Evolutionary conservation across 1,140 invertebrate genomes (phyloP).

Genomic region (Cydia pomonella): DNA sequence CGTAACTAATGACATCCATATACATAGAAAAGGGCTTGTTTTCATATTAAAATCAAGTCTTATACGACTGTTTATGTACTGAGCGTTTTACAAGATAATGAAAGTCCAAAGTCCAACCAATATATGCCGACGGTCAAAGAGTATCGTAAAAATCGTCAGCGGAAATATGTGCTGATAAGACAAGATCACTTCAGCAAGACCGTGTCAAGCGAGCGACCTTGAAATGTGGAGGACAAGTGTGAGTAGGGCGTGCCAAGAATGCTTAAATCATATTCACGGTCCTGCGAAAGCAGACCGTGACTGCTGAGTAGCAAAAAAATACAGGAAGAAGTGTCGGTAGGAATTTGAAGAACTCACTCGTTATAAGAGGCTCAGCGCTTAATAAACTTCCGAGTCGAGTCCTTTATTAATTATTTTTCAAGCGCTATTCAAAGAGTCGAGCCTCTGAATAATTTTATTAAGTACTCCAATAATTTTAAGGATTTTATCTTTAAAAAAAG

Average conservation of each 20-base stretch:
- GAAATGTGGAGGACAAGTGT: not conserved
- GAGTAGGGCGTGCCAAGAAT: not conserved
- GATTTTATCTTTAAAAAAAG: too few relatives aligned
- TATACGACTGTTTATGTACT: not conserved
- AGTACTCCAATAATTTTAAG: too few relatives aligned
- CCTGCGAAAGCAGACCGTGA: too few relatives aligned
- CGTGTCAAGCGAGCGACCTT: constrained; percentile 4
- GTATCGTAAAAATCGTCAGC: constrained; percentile 14
- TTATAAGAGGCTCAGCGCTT: too few relatives aligned
- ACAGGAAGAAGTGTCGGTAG: too few relatives aligned
- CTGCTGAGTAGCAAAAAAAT: too few relatives aligned
- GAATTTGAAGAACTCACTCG: too few relatives aligned
- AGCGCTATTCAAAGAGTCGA: too few relatives aligned
- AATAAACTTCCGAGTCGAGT: too few relatives aligned
- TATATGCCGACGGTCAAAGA: constrained; percentile 18
- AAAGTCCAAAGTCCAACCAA: constrained; percentile 1
- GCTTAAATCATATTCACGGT: too few relatives aligned
- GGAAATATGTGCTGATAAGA: not conserved
- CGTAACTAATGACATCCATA: not conserved
- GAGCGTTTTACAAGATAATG: not conserved
- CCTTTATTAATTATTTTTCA: too few relatives aligned
- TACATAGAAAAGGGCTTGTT: not conserved
- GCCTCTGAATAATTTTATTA: too few relatives aligned
- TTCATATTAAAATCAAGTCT: not conserved
- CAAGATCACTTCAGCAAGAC: not conserved